Evolutionary conservation across 1,140 invertebrate genomes (phyloP).

Genomic region (Ectropis grisescens): DNA sequence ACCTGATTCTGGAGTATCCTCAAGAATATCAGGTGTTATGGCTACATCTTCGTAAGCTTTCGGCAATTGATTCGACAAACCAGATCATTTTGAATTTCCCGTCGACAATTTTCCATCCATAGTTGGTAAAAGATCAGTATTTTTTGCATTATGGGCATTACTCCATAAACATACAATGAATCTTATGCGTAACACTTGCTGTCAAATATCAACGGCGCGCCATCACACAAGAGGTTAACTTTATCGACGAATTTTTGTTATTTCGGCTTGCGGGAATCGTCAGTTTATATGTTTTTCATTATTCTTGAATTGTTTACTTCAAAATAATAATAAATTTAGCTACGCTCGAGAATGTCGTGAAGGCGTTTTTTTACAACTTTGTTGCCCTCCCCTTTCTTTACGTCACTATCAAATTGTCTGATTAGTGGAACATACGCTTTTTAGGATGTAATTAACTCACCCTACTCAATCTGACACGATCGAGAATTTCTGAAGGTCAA

Average conservation of each 20-base stretch:
- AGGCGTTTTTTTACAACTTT: not conserved
- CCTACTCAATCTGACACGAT: too few species aligned
- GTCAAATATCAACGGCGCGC: too few species aligned
- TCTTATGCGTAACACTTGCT: conserved; percentile 22
- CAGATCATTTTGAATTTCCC: conserved; percentile 24
- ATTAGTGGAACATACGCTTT: too few species aligned
- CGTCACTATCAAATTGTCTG: too few species aligned
- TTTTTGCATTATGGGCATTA: conserved; percentile 17
- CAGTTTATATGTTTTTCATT: conserved; percentile 3
- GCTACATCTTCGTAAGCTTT: conserved; percentile 26
- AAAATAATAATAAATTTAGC: not conserved
- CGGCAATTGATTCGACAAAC: conserved; percentile 29
- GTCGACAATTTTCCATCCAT: conserved; percentile 22
- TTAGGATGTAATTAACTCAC: too few species aligned
- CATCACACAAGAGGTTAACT: too few species aligned
- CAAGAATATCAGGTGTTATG: conserved; percentile 3
- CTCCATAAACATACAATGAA: conserved; percentile 21
- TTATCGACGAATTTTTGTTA: too few species aligned
- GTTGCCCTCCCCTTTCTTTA: too few species aligned
- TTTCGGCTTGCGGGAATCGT: too few species aligned
- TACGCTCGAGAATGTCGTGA: not conserved
- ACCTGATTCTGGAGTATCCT: conserved; percentile 4
- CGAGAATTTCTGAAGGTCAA: not conserved
- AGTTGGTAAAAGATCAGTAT: conserved; percentile 15
- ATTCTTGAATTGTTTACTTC: not conserved